Conservation (phyloP, 2,888 invertebrate species). For the Microctonus aethiopoides region DNA sequence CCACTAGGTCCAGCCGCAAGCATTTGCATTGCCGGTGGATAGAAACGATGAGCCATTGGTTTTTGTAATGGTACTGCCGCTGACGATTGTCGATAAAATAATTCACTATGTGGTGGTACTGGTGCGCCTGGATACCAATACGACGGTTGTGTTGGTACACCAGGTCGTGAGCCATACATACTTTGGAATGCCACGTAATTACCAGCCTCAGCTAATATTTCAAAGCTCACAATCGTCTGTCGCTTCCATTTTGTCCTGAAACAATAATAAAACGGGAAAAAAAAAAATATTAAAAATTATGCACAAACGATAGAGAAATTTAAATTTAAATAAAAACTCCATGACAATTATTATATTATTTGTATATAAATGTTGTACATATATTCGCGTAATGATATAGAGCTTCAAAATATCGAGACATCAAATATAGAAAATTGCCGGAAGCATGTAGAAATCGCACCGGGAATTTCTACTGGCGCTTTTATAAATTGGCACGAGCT, state of each 20-base stretch:
- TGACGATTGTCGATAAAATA: slow-evolving; percentile 86
- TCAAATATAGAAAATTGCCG: slow-evolving; percentile 42
- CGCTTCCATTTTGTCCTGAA: slow-evolving; percentile 98
- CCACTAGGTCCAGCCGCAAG: slow-evolving; percentile 77
- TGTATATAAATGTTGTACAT: too few species aligned
- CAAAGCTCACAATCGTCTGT: slow-evolving; percentile 97
- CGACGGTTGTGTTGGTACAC: slow-evolving; percentile 58
- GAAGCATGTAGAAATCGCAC: slow-evolving; percentile 40
- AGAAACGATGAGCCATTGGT: slow-evolving; percentile 78
- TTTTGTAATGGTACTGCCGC: slow-evolving; percentile 83
- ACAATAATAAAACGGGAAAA: slow-evolving; percentile 5
- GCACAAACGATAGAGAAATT: too few species aligned
- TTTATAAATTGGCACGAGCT: not conserved
- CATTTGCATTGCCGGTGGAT: slow-evolving; percentile 71
- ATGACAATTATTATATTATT: too few species aligned
- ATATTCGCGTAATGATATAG: not conserved
- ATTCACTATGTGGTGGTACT: slow-evolving; percentile 74
- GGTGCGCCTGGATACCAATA: slow-evolving; percentile 70
- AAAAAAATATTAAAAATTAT: not conserved
- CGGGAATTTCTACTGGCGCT: slow-evolving; percentile 5
- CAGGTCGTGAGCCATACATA: slow-evolving; percentile 73
- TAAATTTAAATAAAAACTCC: too few species aligned
- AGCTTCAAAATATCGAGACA: slow-evolving; percentile 41
- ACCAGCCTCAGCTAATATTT: slow-evolving; percentile 95
- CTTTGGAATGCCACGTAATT: slow-evolving; percentile 99